Base-by-base conservation (phyloP, 2,113 vertebrate genomes). In the Aviceda subcristata region DNA sequence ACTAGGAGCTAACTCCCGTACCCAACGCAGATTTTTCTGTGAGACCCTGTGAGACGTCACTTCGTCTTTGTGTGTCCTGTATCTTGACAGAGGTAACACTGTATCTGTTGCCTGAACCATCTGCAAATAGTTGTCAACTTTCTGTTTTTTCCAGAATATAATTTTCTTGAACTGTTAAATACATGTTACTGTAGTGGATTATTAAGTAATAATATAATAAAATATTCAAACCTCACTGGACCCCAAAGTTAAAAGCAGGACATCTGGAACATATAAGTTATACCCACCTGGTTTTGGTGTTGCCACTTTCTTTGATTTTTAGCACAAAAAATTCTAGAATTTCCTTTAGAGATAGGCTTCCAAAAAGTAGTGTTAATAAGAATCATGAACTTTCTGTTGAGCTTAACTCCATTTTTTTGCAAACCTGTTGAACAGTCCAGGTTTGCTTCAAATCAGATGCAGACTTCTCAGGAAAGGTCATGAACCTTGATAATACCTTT, bases 381-480 rank as follows among this genome's bases (percentile, higher is more conserved):
- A 72, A 78, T 11, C 5, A 32, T 27, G 16, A 75, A 39, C 24
- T 39, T 91, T 78, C 32, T 73, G 20, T 34, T 80, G 32, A 86
- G 38, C 5, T 43, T 53, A 73, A 71, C 45, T 88, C 57, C 81
- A 76, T 23, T 21, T 59, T 64, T 27, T 95, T 73, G 53, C 34
- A 91, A 68, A 75, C 53, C 45, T 48, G 27, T 48, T 85, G 62
- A 91, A 82, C 27, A 55, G 59, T 18, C 36, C 63, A 59, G 26
- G 63, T 90, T 84, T 87, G 15, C 78, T 83, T 59, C 66, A 87
- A 79, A 95, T 46, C 73, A 56, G 66, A 94, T 50, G 41, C 92
- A 96, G 91, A 71, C 95, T 94, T 91, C 77, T 43, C 66, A 36
- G 15, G 55, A 90, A 95, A 96, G 91, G 77, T 88, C 94, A 88